Conservation (phyloP, 2,797 vertebrate species). For the Peromyscus nudipes region DNA sequence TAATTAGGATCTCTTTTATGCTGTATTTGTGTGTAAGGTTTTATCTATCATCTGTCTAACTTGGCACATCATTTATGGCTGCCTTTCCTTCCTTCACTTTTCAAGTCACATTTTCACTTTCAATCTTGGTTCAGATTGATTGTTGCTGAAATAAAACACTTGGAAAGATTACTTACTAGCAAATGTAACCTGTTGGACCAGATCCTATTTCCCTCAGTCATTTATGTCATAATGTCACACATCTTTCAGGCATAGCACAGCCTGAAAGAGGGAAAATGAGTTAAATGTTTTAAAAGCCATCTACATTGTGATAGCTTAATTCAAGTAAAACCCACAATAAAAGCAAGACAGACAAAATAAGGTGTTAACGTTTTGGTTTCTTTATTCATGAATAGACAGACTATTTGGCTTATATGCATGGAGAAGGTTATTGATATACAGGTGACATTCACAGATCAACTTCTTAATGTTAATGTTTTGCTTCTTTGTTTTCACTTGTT, state of each 20-base stretch:
- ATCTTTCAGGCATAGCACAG: slow-evolving; percentile 28
- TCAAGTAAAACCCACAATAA: slow-evolving; percentile 31
- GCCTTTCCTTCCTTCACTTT: slow-evolving; percentile 67
- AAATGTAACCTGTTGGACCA: slow-evolving; percentile 73
- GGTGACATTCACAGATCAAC: not conserved
- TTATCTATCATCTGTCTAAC: slow-evolving; percentile 56
- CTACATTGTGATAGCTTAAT: slow-evolving; percentile 31
- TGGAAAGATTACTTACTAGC: slow-evolving; percentile 69
- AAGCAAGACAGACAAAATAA: not conserved
- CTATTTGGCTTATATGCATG: not conserved
- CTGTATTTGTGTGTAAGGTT: slow-evolving; percentile 44
- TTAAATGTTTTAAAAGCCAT: slow-evolving; percentile 32
- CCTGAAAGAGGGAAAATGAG: slow-evolving; percentile 63
- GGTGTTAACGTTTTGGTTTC: not conserved
- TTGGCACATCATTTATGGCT: slow-evolving; percentile 13
- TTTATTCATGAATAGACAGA: not conserved
- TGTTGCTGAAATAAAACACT: slow-evolving; percentile 71
- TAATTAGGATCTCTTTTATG: slow-evolving; percentile 12
- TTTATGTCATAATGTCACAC: slow-evolving; percentile 26
- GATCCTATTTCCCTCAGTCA: slow-evolving; percentile 72
- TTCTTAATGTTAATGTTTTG: slow-evolving; percentile 29
- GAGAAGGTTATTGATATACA: not conserved
- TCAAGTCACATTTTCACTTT: slow-evolving; percentile 76
- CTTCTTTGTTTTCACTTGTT: slow-evolving; percentile 45
- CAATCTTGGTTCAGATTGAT: slow-evolving; percentile 75